Evolutionary conservation across 2,113 vertebrate genomes (phyloP).

Genomic region (Albula goreensis): DNA sequence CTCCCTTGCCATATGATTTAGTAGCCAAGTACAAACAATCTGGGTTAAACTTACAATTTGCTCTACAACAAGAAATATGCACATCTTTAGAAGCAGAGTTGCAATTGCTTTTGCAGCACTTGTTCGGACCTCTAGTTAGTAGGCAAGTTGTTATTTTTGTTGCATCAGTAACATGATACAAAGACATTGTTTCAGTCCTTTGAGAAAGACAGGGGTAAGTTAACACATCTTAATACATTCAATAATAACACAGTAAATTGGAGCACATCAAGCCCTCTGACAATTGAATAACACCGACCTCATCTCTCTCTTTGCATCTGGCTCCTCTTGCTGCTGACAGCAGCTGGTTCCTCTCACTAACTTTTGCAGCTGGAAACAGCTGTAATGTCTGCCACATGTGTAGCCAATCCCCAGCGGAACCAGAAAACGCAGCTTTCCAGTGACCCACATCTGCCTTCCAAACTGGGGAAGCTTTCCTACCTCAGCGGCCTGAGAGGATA

Average conservation of each 20-base stretch:
- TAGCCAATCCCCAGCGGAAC: constrained; percentile 52
- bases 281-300: constrained; percentile 60
- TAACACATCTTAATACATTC: constrained; percentile 53
- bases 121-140: neutral
- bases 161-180: constrained; percentile 38
- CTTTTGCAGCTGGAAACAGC: constrained; percentile 71
- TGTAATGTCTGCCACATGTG: constrained; percentile 76
- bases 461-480: constrained; percentile 46
- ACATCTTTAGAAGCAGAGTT: neutral
- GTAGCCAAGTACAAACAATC: neutral
- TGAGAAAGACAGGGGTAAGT: constrained; percentile 37
- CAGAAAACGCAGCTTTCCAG: constrained; percentile 54
- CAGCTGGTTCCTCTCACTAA: constrained; percentile 65
- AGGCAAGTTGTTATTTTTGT: constrained; percentile 16
- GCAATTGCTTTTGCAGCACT: neutral
- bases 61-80: neutral
- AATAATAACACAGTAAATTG: constrained; percentile 37
- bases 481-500: constrained; percentile 37
- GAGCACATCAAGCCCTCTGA: constrained; percentile 54
- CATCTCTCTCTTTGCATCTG: constrained; percentile 42
- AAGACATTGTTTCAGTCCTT: constrained; percentile 36
- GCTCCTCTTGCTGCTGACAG: constrained; percentile 53
- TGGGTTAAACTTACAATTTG: neutral
- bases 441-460: constrained; percentile 63
- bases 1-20: neutral